Base-by-base conservation (phyloP, 2,113 vertebrate genomes). In the Silurus meridionalis region DNA sequence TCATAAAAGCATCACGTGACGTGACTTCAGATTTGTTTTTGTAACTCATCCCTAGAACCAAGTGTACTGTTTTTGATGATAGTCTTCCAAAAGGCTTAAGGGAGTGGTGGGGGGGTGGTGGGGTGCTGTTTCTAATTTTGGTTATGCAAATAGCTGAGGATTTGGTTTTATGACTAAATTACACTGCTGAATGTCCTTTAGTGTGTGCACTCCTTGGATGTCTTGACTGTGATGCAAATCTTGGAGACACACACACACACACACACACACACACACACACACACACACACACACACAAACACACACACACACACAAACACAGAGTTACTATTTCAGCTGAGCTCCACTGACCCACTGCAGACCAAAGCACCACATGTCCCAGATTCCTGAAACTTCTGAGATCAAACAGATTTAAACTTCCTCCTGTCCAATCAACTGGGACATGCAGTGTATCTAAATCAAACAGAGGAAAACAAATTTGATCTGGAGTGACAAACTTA, bases 191-290 rank as follows among this genome's bases (percentile, higher is more conserved):
- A 57, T 75, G 58, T 25, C 46, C 81, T 86, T 86, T 79, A 85
- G 60, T 23, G 48, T 52, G 72, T 11, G 80, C 64, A 71, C 84
- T 86, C 64, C 53, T 85, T 69, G 64, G 66, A 86, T 50, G 37
- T 37, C 67, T 91, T 86, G 86, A 88, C 91, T 81, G 87, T 90
- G 86, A 91, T 90, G 88, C 80, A 90, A 85, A 93, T 91, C 90
- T 88, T 86, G 63, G 52, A 84, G 79, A 78, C 58, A n/a, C n/a
- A n/a, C n/a, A n/a, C n/a, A n/a, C n/a, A n/a, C 28, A 37, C 28
- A 37, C 28, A 37, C 28, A 37, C 28, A 37, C 28, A 37, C 28
- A 37, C 28, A 37, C 28, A 37, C 28, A 37, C 28, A 37, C 28
- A 37, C 28, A 37, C 28, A 37, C 28, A 37, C 28, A 37, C 28